These are phyloP conservation scores for Enteromius trimaculatus DNA, from an alignment of 2,797 vertebrate species.

Conservation along the genomic window DNA sequence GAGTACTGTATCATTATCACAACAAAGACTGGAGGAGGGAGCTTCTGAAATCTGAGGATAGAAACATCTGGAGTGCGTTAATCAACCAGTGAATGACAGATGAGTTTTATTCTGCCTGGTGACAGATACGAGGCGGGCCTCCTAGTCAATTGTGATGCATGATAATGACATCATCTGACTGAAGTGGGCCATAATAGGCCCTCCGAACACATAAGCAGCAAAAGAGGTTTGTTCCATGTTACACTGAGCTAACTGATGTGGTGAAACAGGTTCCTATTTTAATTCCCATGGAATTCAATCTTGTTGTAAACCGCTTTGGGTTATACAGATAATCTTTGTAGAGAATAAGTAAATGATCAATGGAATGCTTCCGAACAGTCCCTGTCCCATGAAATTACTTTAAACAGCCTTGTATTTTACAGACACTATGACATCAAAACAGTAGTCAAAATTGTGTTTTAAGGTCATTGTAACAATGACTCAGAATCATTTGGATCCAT, in stretches of 20 bases:
- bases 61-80: constrained; percentile 90
- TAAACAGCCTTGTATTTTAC: neutral
- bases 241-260: constrained; percentile 26
- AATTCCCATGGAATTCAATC: constrained; percentile 6
- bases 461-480: too few relatives aligned
- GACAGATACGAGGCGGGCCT: constrained; percentile 82
- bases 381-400: neutral
- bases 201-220: constrained; percentile 72
- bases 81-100: constrained; percentile 88
- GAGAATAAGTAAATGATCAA: neutral
- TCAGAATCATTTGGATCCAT: too few relatives aligned
- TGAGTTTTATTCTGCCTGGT: constrained; percentile 86
- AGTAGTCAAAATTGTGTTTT: too few relatives aligned
- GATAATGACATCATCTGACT: constrained; percentile 84
- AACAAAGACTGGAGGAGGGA: constrained; percentile 80
- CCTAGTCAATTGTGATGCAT: constrained; percentile 84
- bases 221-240: constrained; percentile 37
- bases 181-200: constrained; percentile 65
- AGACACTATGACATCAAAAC: neutral
- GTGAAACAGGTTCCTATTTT: constrained; percentile 38
- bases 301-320: constrained; percentile 7
- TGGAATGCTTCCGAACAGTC: neutral
- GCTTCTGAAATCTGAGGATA: constrained; percentile 87
- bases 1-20: constrained; percentile 91
- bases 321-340: neutral